Percentiles rank a stretch among this genome's conserved stretches.
Conservation (phyloP, 2,888 invertebrate genomes). For the Podabrus alpinus region DNA sequence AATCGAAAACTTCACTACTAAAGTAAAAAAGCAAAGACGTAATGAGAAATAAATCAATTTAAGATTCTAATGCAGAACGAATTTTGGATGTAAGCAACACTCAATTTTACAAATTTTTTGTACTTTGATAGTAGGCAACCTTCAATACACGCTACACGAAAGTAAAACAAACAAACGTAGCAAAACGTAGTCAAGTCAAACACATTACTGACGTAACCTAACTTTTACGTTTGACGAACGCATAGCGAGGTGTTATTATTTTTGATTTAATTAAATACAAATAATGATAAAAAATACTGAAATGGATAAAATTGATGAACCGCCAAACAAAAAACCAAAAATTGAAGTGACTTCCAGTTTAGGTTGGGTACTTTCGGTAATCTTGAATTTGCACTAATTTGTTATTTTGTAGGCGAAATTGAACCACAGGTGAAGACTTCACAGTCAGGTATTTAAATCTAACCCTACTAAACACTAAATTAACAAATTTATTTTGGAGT, state of each 20-base stretch:
- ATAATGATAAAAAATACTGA: background rate
- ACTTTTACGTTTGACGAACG: background rate
- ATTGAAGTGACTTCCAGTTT: background rate
- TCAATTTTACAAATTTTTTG: no score
- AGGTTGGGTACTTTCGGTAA: background rate
- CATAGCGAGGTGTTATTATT: background rate
- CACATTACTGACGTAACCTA: background rate
- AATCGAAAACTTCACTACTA: no score
- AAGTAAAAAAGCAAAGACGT: no score
- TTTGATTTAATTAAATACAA: background rate
- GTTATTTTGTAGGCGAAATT: background rate
- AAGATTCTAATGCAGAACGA: no score
- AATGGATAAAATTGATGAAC: background rate
- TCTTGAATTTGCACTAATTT: background rate
- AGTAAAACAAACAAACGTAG: no score
- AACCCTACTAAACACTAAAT: background rate
- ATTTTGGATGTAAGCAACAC: no score
- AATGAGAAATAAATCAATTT: no score
- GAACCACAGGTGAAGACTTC: background rate
- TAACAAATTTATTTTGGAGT: background rate
- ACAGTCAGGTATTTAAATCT: background rate
- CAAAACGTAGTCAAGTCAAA: no score
- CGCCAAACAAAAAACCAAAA: background rate
- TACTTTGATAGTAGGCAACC: no score
- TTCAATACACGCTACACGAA: no score